Base-by-base conservation (phyloP, 2,113 vertebrate species). In the Parus major region DNA sequence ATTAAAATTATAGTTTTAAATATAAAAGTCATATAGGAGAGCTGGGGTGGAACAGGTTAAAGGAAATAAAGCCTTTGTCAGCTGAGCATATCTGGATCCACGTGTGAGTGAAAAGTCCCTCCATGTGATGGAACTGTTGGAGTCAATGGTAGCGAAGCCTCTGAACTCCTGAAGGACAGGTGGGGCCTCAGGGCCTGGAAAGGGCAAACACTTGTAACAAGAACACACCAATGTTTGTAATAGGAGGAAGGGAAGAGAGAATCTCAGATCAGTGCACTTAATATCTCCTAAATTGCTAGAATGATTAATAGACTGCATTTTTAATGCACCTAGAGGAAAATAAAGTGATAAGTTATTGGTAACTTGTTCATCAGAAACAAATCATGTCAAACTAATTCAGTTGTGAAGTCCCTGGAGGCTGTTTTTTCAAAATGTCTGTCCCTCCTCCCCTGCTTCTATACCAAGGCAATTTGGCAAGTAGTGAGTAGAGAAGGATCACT, bases 311-410 rank as follows among this genome's bases (percentile, higher is more conserved):
- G 68, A 31, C 46, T 92, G 77, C 87, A 15, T 65, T 94, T 93
- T 86, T 81, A 79, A 91, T 82, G 31, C 52, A 91, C 53, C 44
- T 76, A 65, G 41, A 82, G 49, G 61, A 90, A 95, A 84, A 84
- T 49, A 65, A 90, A 90, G 47, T 29, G 52, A 5, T 39, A 92
- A 64, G 41, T 90, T 92, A 66, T 75, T 77, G 76, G 46, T 83
- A 93, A 72, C 16, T 81, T 88, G 35, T 71, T 92, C 4, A 83
- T 94, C 72, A 90, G 60, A 94, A 93, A 63, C 39, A 95, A 95
- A 95, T 81, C 4, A 35, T 70, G 68, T 49, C 66, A 77, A 69
- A 63, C 16, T 80, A 83, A 83, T 86, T 70, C 59, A 78, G 27
- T 64, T 87, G 33, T 47, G 35, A 66, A 72, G 14, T 64, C 39